Evolutionary conservation across 2,113 vertebrate species (phyloP).

Genomic region (Hemichromis elongatus): DNA sequence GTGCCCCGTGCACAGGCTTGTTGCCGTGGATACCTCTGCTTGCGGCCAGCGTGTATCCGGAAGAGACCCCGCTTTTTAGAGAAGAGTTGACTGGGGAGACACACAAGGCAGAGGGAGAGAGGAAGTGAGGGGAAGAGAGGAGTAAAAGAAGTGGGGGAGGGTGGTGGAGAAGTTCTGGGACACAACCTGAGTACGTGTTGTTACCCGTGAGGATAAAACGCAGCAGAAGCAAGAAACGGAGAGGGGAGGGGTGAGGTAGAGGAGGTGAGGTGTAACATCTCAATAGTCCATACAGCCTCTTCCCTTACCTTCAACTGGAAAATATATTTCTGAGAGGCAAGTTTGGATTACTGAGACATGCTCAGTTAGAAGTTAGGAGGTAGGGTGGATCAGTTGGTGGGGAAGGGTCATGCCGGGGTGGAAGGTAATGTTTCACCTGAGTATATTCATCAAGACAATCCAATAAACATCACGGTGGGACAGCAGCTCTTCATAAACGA

Average conservation of each 20-base stretch:
- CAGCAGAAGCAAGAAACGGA: neutral
- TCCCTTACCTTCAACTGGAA: neutral
- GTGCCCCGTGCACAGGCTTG: constrained; percentile 71
- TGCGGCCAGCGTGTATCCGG: constrained; percentile 92
- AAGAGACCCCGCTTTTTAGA: constrained; percentile 98
- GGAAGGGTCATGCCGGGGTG: constrained; percentile 16
- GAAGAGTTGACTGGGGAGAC: constrained; percentile 88
- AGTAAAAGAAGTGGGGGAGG: neutral
- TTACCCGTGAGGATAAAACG: neutral
- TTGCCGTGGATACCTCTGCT: constrained; percentile 88
- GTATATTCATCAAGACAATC: constrained; percentile 51
- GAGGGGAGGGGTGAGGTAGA: neutral
- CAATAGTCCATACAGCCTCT: constrained; percentile 43
- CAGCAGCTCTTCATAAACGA: constrained; percentile 12
- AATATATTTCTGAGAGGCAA: neutral
- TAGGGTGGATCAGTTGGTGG: neutral
- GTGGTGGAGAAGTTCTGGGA: constrained; percentile 8
- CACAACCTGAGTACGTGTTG: constrained; percentile 6
- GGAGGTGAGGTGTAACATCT: constrained; percentile 7
- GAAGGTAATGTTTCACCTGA: constrained; percentile 22
- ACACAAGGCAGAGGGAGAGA: constrained; percentile 86
- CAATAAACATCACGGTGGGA: neutral
- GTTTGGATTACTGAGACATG: constrained; percentile 47
- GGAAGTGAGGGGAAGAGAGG: constrained; percentile 55
- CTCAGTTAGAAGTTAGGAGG: neutral